Conservation (phyloP, 2,113 vertebrate genomes). For the Dinomys branickii region DNA sequence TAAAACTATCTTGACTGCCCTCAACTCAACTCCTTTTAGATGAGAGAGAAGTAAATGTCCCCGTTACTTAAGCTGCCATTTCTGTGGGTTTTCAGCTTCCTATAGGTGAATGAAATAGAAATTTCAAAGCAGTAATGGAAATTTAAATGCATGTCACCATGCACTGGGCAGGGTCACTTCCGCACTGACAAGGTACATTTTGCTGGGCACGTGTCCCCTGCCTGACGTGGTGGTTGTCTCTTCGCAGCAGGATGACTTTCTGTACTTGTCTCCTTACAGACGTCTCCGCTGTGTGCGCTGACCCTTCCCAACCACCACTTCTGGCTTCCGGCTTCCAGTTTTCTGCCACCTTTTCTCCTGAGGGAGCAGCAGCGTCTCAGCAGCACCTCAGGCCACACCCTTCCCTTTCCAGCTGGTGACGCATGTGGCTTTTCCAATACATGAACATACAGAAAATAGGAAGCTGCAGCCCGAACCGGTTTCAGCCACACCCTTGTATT, state of each 20-base stretch:
- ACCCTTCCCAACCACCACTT: not conserved
- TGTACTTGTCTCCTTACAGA: not conserved
- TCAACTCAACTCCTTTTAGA: not conserved
- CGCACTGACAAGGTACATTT: not conserved
- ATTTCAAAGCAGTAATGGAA: not conserved
- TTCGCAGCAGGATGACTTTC: not conserved
- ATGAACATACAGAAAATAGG: not conserved
- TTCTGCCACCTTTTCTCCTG: not conserved
- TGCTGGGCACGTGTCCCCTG: not conserved
- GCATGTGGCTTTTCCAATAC: accelerated
- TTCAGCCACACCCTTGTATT: not conserved
- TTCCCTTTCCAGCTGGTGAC: not conserved
- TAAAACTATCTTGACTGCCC: not conserved
- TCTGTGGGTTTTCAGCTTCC: not conserved
- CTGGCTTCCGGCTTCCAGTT: too few species aligned
- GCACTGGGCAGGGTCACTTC: not conserved
- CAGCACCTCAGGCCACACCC: not conserved
- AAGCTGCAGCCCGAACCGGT: accelerated
- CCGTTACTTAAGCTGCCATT: not conserved
- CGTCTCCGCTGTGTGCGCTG: too few species aligned
- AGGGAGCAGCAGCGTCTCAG: not conserved
- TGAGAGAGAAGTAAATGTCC: not conserved
- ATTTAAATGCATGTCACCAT: not conserved
- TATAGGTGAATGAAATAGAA: not conserved
- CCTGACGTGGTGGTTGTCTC: not conserved